These are phyloP conservation scores for Lepeophtheirus salmonis DNA, from an alignment of 1,140 invertebrate genomes.

Conservation along the genomic window DNA sequence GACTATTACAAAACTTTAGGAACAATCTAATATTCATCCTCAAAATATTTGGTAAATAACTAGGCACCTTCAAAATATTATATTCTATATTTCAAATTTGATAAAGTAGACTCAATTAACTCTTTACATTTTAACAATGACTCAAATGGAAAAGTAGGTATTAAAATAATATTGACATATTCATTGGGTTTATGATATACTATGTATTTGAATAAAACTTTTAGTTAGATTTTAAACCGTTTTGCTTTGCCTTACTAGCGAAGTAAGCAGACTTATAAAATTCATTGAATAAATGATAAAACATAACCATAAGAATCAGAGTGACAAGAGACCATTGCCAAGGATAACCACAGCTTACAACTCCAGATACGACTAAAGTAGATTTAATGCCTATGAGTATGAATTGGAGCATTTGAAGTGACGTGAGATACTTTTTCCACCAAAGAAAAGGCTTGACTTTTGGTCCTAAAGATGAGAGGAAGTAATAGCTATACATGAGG, in stretches of 20 bases:
- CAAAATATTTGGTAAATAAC: no score
- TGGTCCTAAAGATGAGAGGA: conserved; percentile 35
- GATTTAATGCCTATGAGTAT: conserved; percentile 15
- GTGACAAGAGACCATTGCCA: background rate
- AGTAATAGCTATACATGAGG: conserved; percentile 37
- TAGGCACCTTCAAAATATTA: no score
- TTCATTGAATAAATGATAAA: background rate
- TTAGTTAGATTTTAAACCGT: background rate
- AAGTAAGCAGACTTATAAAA: background rate
- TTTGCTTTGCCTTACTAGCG: background rate
- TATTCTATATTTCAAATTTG: no score
- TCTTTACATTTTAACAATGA: no score
- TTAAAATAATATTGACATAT: no score
- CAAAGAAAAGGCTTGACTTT: conserved; percentile 34
- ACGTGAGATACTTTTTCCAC: conserved; percentile 55
- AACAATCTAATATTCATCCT: no score
- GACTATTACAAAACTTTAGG: no score
- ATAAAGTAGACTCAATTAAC: no score
- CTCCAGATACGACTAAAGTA: background rate
- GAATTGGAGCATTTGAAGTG: conserved; percentile 32
- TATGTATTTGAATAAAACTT: no score
- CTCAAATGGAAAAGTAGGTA: no score
- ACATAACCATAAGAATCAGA: background rate
- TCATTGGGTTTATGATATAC: no score
- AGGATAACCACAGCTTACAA: background rate